phyloP scores from a whole-genome alignment of 2,888 invertebrate species.

The Ceriagrion tenellum region DNA sequence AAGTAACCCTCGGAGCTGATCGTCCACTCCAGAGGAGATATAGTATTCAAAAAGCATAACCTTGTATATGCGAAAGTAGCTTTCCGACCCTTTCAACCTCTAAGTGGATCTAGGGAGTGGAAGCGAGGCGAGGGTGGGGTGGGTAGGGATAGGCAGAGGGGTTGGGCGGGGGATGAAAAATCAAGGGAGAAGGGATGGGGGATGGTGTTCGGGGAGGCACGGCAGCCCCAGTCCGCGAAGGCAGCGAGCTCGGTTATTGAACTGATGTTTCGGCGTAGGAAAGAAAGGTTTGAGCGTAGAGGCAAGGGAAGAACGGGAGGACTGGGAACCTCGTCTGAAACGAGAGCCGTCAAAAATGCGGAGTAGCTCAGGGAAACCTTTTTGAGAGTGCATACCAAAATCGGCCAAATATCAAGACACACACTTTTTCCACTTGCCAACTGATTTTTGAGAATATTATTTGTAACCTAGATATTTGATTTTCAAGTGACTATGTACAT shows the following conservation, averaged over 20 bases:
- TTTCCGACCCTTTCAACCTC: conserved; percentile 55
- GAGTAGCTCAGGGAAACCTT: too few species aligned
- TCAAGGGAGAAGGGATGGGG: background rate
- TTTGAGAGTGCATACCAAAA: too few species aligned
- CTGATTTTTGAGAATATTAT: too few species aligned
- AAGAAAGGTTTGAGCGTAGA: background rate
- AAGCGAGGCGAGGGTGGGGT: background rate
- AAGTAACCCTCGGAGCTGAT: conserved; percentile 33
- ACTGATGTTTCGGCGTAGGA: conserved; percentile 48
- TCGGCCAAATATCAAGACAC: too few species aligned
- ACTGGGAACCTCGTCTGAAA: too few species aligned
- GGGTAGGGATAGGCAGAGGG: background rate
- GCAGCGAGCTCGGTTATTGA: conserved; percentile 32
- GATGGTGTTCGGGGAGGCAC: background rate
- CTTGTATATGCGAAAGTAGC: conserved; percentile 65
- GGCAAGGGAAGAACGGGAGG: background rate
- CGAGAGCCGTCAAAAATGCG: background rate
- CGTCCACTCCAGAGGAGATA: conserved; percentile 48
- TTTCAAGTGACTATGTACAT: too few species aligned
- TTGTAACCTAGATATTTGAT: too few species aligned
- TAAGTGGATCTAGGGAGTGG: conserved; percentile 57
- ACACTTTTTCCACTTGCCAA: too few species aligned
- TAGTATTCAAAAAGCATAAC: conserved; percentile 64
- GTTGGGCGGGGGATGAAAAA: background rate
- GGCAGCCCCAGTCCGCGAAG: background rate